Evolutionary conservation across 2,888 invertebrate species (phyloP), one percentile per base, ranked within the genome.

Genomic region (Noctua fimbriata): DNA sequence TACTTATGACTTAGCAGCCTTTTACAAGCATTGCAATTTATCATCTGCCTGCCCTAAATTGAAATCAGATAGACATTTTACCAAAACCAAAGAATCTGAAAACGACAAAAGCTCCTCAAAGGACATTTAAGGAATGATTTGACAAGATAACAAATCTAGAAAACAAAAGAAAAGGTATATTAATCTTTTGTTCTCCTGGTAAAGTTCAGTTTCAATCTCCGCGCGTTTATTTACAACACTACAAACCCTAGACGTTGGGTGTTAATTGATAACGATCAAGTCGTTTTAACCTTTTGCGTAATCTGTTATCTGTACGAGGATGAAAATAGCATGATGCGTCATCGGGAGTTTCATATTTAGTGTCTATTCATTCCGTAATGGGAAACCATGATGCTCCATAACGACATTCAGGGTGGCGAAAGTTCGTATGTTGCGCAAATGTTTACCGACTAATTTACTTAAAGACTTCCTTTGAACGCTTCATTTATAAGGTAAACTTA

Each of bases 371-470:
- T 82, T 69, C 86, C 73, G 66, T 79, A 83, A 81, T 83, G 55
- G 71, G 77, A 74, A 69, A 80, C 81, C 63, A 32, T 76, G 81
- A 81, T 86, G 78, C 77, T 73, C 72, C 66, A 80, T 78, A 81
- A 83, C 73, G 79, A 85, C 82, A 67, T 77, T 77, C 74, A 77
- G 89, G 89, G 89, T 87, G 89, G 89, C 89, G 91, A 92, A 91
- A 91, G 91, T 88, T 87, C 77, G 79, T 86, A 75, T 77, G 79
- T 91, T 90, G 86, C 89, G 89, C 87, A 90, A 89, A 85, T 81
- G 81, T 88, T 89, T 77, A 78, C 73, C 28, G 32, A 86, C 88
- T 88, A 89, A 91, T 89, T 90, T 85, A 84, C 81, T 87, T 84
- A 86, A 87, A 89, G 72, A 85, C 82, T 84, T 87, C 84, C 84